phyloP scores from a whole-genome alignment of 2,113 vertebrate genomes.

The Salvelinus namaycush region DNA sequence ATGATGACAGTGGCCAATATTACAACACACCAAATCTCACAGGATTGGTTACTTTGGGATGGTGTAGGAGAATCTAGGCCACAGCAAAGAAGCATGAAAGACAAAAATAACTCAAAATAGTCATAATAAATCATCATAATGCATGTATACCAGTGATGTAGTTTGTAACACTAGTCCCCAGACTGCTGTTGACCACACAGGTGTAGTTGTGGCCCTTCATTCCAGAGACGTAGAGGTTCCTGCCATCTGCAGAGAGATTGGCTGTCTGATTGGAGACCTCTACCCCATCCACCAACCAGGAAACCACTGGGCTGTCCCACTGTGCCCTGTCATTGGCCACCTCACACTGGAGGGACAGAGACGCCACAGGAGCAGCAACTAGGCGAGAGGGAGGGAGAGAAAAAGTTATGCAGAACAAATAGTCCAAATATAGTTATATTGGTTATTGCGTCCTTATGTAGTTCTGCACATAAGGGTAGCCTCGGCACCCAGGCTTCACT shows the following conservation, averaged over 20 bases:
- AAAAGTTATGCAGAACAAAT: too few species aligned
- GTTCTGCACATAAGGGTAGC: too few species aligned
- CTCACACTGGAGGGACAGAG: constrained; percentile 27
- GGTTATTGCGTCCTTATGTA: too few species aligned
- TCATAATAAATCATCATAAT: neutral
- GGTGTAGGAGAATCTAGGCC: too few species aligned
- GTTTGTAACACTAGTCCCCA: constrained; percentile 13
- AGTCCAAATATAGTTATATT: too few species aligned
- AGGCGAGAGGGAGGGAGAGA: too few species aligned
- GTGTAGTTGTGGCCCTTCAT: constrained; percentile 32
- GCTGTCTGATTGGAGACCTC: neutral
- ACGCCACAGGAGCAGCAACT: constrained; percentile 1
- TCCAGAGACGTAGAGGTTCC: constrained; percentile 4
- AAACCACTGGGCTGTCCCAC: constrained; percentile 37
- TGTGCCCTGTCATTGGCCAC: neutral
- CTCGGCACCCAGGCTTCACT: too few species aligned
- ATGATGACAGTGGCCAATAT: too few species aligned
- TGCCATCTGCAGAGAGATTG: constrained; percentile 27
- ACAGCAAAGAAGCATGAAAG: too few species aligned
- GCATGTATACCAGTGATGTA: constrained; percentile 1
- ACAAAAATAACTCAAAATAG: too few species aligned
- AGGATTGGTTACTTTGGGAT: too few species aligned
- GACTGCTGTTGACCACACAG: constrained; percentile 37
- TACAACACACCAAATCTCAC: too few species aligned
- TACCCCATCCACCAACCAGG: constrained; percentile 39